Conservation (phyloP, 2,888 invertebrate species). For the Conus canariensis region DNA sequence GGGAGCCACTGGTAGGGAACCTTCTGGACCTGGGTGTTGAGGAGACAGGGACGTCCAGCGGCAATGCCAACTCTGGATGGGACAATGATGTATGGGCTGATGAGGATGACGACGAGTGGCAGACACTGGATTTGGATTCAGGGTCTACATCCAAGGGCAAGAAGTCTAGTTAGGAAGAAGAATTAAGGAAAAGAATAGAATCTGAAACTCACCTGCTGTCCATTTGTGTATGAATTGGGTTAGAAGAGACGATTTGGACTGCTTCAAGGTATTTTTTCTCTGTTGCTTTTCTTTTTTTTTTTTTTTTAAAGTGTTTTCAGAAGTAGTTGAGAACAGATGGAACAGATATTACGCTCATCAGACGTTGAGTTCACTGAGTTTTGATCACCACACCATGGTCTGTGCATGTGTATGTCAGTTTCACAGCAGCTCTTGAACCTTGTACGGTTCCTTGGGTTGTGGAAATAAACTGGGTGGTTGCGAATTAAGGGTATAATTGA, state of each 20-base stretch:
- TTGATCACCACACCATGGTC: not conserved
- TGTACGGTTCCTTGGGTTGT: too few relatives aligned
- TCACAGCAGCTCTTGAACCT: too few relatives aligned
- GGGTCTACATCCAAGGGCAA: conserved; percentile 56
- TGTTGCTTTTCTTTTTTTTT: not conserved
- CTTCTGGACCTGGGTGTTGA: conserved; percentile 71
- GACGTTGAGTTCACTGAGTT: not conserved
- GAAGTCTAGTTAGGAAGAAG: conserved; percentile 45
- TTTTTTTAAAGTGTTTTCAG: not conserved
- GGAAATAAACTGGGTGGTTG: too few relatives aligned
- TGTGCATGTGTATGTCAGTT: not conserved
- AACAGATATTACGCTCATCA: not conserved
- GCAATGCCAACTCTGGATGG: conserved; percentile 56
- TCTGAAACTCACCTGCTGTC: not conserved
- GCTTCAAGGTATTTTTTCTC: not conserved
- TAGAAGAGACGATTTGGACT: not conserved
- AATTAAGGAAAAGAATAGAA: not conserved
- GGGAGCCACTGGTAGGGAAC: conserved; percentile 72
- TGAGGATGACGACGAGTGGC: conserved; percentile 73
- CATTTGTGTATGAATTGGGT: not conserved
- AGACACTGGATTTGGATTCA: conserved; percentile 67
- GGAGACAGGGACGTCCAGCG: conserved; percentile 28
- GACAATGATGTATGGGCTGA: conserved; percentile 75
- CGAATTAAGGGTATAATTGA: too few relatives aligned
- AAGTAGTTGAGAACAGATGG: not conserved